Base-by-base conservation (phyloP, 2,113 vertebrate genomes). In the Puntigrus tetrazona region DNA sequence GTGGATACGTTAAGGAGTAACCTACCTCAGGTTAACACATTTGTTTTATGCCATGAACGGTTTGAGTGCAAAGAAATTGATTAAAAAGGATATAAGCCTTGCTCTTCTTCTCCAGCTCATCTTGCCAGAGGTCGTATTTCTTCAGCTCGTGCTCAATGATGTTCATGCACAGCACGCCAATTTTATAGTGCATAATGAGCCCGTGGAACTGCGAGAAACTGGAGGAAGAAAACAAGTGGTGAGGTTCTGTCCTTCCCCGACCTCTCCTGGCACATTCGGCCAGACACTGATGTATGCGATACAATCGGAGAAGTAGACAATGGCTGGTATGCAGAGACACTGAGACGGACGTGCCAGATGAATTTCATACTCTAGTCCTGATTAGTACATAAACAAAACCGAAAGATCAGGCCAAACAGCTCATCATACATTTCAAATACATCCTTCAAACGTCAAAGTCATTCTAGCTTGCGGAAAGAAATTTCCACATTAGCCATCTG, bases 181-280 rank as follows among this genome's bases (percentile, higher is more conserved):
- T 97, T 94, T 97, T 98, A 87, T 97, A 98, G 84, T 97, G 96
- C 27, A 97, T 96, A 87, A 98, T 96, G 85, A 97, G 94, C 69
- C 95, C 94, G 74, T 97, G 97, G 92, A 99, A 98, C 65, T 97
- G 96, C 86, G 96, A 96, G 94, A 98, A 98, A 85, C 97, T 99
- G 65, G 29, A 73, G 87, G 93, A 83, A 88, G 7, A 87, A 89
- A 83, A 31, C 57, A 67, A 55, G 45, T n/a, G 7, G 13, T 55
- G 31, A 70, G 7, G 63, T 16, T 70, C 63, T 70, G 80, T 82
- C 65, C 61, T 72, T 7, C 61, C 31, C 9, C 9, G 41, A 80
- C 38, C 78, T 80, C 27, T 80, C 27, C 38, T 65, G 18, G 41
- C 38, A 47, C 38, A 67, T 75, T 50, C 27, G 31, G 41, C 10